Evolutionary conservation across 1,140 invertebrate species (phyloP).

Genomic region (Drosophila cardini): DNA sequence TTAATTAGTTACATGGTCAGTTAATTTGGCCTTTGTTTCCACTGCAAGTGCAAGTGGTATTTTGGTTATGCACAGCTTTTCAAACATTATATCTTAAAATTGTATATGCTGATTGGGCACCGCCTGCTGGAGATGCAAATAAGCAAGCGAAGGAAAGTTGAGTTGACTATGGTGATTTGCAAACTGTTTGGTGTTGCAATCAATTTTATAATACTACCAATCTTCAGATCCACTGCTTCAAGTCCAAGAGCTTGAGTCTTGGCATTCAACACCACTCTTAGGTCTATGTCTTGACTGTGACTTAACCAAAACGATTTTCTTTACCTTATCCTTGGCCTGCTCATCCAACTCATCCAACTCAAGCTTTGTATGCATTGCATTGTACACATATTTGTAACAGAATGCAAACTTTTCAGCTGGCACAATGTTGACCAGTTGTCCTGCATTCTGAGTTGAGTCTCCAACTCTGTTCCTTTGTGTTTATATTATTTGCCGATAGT

Average conservation of each 20-base stretch:
- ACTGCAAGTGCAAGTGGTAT: slow-evolving; percentile 13
- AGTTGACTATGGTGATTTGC: slow-evolving; percentile 27
- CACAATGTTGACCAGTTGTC: slow-evolving; percentile 76
- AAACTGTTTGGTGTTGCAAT: slow-evolving; percentile 22
- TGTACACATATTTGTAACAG: slow-evolving; percentile 77
- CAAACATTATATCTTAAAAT: slow-evolving; percentile 42
- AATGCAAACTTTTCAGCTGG: slow-evolving; percentile 72
- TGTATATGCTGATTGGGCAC: slow-evolving; percentile 23
- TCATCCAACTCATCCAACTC: background rate
- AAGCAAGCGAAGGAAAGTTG: slow-evolving; percentile 1
- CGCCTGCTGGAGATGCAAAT: slow-evolving; percentile 42
- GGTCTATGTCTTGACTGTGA: slow-evolving; percentile 3
- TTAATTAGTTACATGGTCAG: slow-evolving; percentile 70
- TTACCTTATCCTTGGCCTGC: slow-evolving; percentile 4
- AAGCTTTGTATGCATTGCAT: slow-evolving; percentile 28
- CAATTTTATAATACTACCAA: slow-evolving; percentile 21
- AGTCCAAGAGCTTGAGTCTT: slow-evolving; percentile 17
- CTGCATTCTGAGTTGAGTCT: slow-evolving; percentile 36
- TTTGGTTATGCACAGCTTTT: slow-evolving; percentile 28
- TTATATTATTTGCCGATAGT: slow-evolving; percentile 65
- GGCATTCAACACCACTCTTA: slow-evolving; percentile 12
- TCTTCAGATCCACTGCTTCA: background rate
- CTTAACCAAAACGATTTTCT: slow-evolving; percentile 39
- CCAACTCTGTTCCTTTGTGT: slow-evolving; percentile 27
- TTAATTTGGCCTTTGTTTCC: slow-evolving; percentile 50